These are phyloP conservation scores for Selenia dentaria DNA, from an alignment of 2,888 invertebrate species.

Conservation along the genomic window DNA sequence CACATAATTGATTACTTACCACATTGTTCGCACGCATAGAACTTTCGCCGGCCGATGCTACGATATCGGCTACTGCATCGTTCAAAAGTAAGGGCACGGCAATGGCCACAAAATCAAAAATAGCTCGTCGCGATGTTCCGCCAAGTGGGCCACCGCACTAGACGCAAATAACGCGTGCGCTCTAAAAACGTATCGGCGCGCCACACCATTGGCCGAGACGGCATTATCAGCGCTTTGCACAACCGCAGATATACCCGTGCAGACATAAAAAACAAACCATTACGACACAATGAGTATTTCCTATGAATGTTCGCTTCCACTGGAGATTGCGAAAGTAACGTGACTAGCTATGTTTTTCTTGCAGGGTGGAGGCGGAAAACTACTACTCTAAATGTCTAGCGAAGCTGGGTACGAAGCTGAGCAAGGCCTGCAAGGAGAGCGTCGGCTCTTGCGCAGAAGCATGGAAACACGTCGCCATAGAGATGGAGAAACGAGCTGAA, in stretches of 20 bases:
- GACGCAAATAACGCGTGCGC: constrained; percentile 55
- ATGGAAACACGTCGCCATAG: constrained; percentile 96
- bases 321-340: constrained; percentile 26
- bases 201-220: constrained; percentile 44
- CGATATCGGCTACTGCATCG: constrained; percentile 32
- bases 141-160: constrained; percentile 65
- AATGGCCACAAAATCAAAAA: constrained; percentile 68
- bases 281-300: constrained; percentile 42
- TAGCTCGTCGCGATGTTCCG: constrained; percentile 62
- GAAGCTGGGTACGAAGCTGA: constrained; percentile 93
- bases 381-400: constrained; percentile 95
- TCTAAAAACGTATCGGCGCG: constrained; percentile 47
- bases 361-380: constrained; percentile 95
- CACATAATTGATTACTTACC: constrained; percentile 42
- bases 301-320: constrained; percentile 37
- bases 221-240: constrained; percentile 47
- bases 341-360: constrained; percentile 42
- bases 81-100: constrained; percentile 56
- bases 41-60: constrained; percentile 38
- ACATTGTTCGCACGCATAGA: constrained; percentile 42
- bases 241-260: constrained; percentile 40
- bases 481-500: constrained; percentile 96
- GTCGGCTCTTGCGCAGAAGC: constrained; percentile 93
- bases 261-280: constrained; percentile 43
- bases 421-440: constrained; percentile 92